Evolutionary conservation across 2,113 vertebrate species (phyloP).

Genomic region (Petroica traversi): DNA sequence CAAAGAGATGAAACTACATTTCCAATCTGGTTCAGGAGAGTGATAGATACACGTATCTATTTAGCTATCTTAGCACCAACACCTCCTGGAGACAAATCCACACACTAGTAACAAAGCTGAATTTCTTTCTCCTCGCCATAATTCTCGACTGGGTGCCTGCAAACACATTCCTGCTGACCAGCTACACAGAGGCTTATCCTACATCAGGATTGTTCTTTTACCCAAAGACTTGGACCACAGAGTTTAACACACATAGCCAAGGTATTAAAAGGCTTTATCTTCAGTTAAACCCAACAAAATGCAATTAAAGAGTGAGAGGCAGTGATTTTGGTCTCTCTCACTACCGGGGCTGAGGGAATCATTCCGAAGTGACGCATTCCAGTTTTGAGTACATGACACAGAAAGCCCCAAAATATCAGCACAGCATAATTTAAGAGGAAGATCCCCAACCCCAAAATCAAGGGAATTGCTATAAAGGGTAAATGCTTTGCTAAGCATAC

Average conservation of each 20-base stretch:
- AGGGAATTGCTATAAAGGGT: not conserved
- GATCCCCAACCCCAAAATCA: not conserved
- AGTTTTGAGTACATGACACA: not conserved
- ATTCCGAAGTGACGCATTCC: not conserved
- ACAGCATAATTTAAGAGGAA: not conserved
- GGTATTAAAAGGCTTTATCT: not conserved
- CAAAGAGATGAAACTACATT: not conserved
- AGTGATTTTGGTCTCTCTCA: not conserved
- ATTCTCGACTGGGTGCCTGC: not conserved
- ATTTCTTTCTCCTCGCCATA: not conserved
- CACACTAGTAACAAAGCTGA: not conserved
- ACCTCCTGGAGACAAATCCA: not conserved
- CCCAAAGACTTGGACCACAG: not conserved
- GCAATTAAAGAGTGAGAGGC: not conserved
- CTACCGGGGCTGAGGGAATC: not conserved
- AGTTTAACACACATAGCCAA: not conserved
- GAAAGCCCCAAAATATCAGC: not conserved
- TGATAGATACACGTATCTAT: not conserved
- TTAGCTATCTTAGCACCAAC: not conserved
- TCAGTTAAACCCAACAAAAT: not conserved
- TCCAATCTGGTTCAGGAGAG: not conserved
- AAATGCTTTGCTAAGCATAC: not conserved
- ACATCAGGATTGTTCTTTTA: not conserved
- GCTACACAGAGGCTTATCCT: not conserved
- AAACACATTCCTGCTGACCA: not conserved